Evolutionary conservation across 2,888 invertebrate genomes (phyloP).

Genomic region (Pherbina coryleti): DNA sequence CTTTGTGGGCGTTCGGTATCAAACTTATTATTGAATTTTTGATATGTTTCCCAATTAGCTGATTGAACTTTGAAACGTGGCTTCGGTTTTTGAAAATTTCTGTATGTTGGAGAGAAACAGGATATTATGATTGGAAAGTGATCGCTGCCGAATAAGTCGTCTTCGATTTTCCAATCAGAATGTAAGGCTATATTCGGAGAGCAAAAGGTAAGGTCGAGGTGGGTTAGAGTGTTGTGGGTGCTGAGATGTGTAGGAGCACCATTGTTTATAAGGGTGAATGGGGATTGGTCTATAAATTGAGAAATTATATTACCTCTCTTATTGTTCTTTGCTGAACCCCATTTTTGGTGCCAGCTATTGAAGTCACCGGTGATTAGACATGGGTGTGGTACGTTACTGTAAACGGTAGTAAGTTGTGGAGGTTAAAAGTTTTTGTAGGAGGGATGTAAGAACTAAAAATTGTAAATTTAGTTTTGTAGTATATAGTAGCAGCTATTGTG

Average conservation of each 20-base stretch:
- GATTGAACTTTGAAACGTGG: constrained; percentile 21
- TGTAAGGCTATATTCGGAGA: constrained; percentile 25
- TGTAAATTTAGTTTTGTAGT: constrained; percentile 34
- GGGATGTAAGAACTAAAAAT: constrained; percentile 31
- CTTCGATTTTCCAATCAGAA: constrained; percentile 32
- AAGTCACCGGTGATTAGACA: constrained; percentile 28
- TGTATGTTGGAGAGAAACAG: constrained; percentile 21
- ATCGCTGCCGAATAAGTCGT: too few species aligned
- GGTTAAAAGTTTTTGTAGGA: constrained; percentile 16
- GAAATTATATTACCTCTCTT: constrained; percentile 25
- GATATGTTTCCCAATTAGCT: constrained; percentile 24
- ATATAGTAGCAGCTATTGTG: not conserved
- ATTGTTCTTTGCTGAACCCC: constrained; percentile 28
- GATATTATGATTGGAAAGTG: constrained; percentile 37
- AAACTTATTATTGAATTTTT: not conserved
- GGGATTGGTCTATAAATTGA: constrained; percentile 33
- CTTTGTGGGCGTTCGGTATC: not conserved
- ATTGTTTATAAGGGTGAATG: constrained; percentile 38
- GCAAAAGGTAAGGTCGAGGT: constrained; percentile 45
- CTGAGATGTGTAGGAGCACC: too few species aligned
- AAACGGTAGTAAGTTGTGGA: not conserved
- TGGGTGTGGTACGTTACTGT: not conserved
- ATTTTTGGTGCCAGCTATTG: too few species aligned
- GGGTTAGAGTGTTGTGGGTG: constrained; percentile 44
- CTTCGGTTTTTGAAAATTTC: not conserved